Base-by-base conservation (phyloP, 2,797 vertebrate species). In the Scarus forsteni region DNA sequence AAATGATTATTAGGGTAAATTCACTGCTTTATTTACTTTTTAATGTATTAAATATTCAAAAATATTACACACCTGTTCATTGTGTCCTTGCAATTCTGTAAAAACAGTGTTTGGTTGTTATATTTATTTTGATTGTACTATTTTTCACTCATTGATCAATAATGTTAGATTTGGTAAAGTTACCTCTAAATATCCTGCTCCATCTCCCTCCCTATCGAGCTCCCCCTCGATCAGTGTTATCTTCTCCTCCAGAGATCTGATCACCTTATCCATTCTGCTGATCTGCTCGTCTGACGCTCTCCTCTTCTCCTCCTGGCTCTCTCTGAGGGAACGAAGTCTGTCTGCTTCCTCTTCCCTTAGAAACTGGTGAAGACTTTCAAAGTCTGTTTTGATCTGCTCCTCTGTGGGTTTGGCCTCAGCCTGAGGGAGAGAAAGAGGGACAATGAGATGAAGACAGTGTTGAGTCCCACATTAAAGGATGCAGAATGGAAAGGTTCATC, bases 341-440 rank as follows among this genome's bases (percentile, higher is more conserved):
- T 70, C 55, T 82, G 44, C 51, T 77, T 84, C 81, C 88, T 85
- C 92, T 67, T 94, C 85, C 71, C 81, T 89, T 72, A 94, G 77
- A 79, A 93, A 92, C 62, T 85, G 77, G 60, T 89, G 89, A 68
- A 95, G 79, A 66, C 89, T 91, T 66, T 92, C 75, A 85, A 94
- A 93, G 50, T 92, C 91, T n/a, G 54, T 70, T 27, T 42, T 86
- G 39, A 88, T 60, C 7, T 49, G 65, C 18, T 52, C 79, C 58
- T 88, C 79, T 14, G 79, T 66, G 13, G 81, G 49, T 68, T 48
- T 65, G 58, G 52, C 61, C 16, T 80, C 46, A 15, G 16, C 16
- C 84, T 88, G n/a, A 9, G 66, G 6, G 2, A 12, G 7, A 19
- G 46, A 68, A 38, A 19, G 15, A n/a, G 16, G 7, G 10, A 35